A percentile compares a stretch with the other conserved stretches of the same genome.
These are phyloP conservation scores for Salvelinus fontinalis DNA, from an alignment of 2,113 vertebrate genomes.

Conservation along the genomic window DNA sequence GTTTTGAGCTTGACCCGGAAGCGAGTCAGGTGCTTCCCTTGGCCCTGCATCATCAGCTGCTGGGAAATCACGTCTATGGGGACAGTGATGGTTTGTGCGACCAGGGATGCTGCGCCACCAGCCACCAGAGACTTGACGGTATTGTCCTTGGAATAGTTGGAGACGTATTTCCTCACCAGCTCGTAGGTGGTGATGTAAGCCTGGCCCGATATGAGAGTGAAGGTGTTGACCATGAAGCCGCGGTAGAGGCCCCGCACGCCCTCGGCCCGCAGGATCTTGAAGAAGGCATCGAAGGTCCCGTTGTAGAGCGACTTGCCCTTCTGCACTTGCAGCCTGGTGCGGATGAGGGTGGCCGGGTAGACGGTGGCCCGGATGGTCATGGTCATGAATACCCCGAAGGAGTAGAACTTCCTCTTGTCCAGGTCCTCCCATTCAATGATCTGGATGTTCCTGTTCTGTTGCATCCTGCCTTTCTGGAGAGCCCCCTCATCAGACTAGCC, in stretches of 20 bases:
- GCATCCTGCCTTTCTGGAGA: constrained; percentile 55
- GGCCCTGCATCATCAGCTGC: constrained; percentile 96
- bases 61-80: constrained; percentile 95
- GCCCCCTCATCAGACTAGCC: constrained; percentile 55
- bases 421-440: constrained; percentile 99
- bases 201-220: constrained; percentile 92
- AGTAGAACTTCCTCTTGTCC: constrained; percentile 97
- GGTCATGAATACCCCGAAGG: constrained; percentile 91
- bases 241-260: constrained; percentile 86
- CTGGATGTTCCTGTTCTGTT: constrained; percentile 84
- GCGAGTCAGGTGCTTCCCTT: constrained; percentile 84
- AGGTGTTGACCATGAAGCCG: constrained; percentile 92
- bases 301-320: constrained; percentile 90
- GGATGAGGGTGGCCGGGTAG: constrained; percentile 93
- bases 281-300: constrained; percentile 89
- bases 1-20: constrained; percentile 77
- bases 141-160: constrained; percentile 85
- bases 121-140: constrained; percentile 91
- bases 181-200: constrained; percentile 96
- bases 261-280: constrained; percentile 87
- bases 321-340: constrained; percentile 91
- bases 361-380: constrained; percentile 91
- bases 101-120: constrained; percentile 88
- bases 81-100: constrained; percentile 96
- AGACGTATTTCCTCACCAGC: constrained; percentile 87